phyloP scores from a whole-genome alignment of 2,888 invertebrate species.

The Oligia strigilis region DNA sequence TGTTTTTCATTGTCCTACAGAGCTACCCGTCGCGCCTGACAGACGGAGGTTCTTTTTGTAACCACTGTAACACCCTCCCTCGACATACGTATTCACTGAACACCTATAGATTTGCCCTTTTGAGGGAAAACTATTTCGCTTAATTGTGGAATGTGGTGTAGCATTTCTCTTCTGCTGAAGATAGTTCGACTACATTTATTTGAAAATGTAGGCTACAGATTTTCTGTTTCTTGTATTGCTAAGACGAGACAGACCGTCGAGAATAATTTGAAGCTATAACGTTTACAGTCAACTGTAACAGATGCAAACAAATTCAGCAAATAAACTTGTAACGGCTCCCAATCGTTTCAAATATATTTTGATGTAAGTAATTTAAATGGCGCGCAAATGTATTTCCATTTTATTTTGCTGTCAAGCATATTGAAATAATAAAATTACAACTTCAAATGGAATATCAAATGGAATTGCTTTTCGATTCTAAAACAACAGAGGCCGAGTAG shows the following conservation, averaged over 20 bases:
- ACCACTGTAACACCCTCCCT: constrained; percentile 67
- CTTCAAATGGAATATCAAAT: constrained; percentile 58
- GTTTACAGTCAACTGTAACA: constrained; percentile 42
- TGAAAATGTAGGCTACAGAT: constrained; percentile 27
- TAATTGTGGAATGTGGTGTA: constrained; percentile 57
- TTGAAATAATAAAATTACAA: constrained; percentile 56
- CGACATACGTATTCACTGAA: constrained; percentile 70
- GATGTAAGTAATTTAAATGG: constrained; percentile 38
- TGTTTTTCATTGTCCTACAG: constrained; percentile 86
- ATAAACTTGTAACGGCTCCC: constrained; percentile 41
- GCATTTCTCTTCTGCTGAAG: constrained; percentile 33
- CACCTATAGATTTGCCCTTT: constrained; percentile 70
- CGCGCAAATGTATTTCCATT: constrained; percentile 38
- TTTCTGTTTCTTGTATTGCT: constrained; percentile 18
- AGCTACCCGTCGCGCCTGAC: constrained; percentile 76
- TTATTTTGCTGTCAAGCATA: constrained; percentile 41
- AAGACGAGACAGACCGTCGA: constrained; percentile 24
- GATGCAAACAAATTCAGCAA: constrained; percentile 51
- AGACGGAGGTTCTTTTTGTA: constrained; percentile 80
- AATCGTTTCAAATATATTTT: constrained; percentile 39
- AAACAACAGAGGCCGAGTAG: constrained; percentile 60
- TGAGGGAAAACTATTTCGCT: constrained; percentile 61
- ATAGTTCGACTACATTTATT: constrained; percentile 34
- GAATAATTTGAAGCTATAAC: constrained; percentile 42
- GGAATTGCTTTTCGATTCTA: constrained; percentile 66